Evolutionary conservation across 2,113 vertebrate genomes (phyloP), one percentile per base, ranked within the genome.

Genomic region (Aegithalos caudatus): DNA sequence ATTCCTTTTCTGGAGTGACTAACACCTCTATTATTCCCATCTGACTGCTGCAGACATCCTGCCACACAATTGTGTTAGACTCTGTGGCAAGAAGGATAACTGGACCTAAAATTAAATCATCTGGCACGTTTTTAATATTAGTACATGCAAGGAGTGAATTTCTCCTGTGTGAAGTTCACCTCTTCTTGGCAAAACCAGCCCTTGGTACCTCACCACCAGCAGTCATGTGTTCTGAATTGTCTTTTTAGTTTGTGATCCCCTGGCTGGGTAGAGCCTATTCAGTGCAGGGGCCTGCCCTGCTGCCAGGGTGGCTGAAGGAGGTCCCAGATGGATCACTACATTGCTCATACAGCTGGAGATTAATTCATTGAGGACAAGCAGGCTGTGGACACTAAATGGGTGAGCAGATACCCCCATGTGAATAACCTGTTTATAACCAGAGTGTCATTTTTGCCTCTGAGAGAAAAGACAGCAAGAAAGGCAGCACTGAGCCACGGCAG

Each of bases 1-100:
- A 95, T 85, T 91, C 84, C 62, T 94, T 79, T 91, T 90, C 89
- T 71, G 92, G 94, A 94, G 72, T 90, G 88, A 92, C 82, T 54
- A 92, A 93, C 90, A 77, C 81, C 90, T 81, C 92, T 42, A 1
- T 80, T 93, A 93, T 80, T 94, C 94, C 94, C 90, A 88, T 92
- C 86, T 92, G 90, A 92, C 79, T 35, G 19, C 92, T 60, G 76
- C 91, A 95, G 94, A 94, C 91, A 95, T 83, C 90, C 91, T 92
- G 86, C 94, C 82, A 92, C 5, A 12, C 86, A 92, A 92, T 62
- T 73, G 82, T 88, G 80, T 86, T 70, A 83, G 51, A 90, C 37
- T 72, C 67, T 86, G 82, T 0, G 1, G 45, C 0, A 0, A 92
- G 90, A 70, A 86, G 93, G 92, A 93, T 95, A 96, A 94, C 64